Base-by-base conservation (phyloP, 2,113 vertebrate genomes). In the Podarcis muralis region DNA sequence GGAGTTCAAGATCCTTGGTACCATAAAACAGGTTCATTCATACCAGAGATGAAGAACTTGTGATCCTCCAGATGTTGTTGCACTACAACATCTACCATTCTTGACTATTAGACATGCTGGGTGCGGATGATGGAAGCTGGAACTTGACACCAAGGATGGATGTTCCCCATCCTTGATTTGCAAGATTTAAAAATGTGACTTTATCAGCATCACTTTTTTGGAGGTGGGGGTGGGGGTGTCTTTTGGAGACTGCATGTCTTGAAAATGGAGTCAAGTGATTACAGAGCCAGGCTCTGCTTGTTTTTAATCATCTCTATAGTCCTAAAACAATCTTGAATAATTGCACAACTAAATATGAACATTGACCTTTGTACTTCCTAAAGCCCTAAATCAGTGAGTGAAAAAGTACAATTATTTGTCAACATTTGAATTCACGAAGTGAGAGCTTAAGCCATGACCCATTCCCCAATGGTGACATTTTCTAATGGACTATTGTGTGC, bases 401-500 rank as follows among this genome's bases (percentile, higher is more conserved):
- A 32, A 65, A 81, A 80, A 8, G 35, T 65, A 32, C 6, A 40
- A 53, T 68, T 82, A 76, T 86, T 81, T 86, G 84, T 82, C 78
- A 69, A 40, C 40, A 59, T 66, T 57, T 48, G 12, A 68, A 86
- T 68, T 66, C 18, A 82, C 57, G 57, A 81, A 69, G 71, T 37
- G 69, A 77, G 59, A 82, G 80, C 25, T 40, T 66, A 76, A 68
- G 40, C 22, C 18, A 22, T 81, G 78, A 76, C 62, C 78, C 40
- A 82, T 86, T 43, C 30, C 59, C 16, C 18, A 77, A 86, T 53
- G 11, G 69, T 90, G 25, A 48, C 71, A 86, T 86, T 81, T 89
- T 30, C 77, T 89, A 86, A 86, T 89, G 83, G 84, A 82, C 25
- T 74, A n/a, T 80, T 86, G 84, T 88, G 37, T 78, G n/a, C 32